Percentiles rank a stretch among this genome's conserved stretches.
phyloP scores from a whole-genome alignment of 1,140 invertebrate genomes.

The Macrobrachium nipponense region DNA sequence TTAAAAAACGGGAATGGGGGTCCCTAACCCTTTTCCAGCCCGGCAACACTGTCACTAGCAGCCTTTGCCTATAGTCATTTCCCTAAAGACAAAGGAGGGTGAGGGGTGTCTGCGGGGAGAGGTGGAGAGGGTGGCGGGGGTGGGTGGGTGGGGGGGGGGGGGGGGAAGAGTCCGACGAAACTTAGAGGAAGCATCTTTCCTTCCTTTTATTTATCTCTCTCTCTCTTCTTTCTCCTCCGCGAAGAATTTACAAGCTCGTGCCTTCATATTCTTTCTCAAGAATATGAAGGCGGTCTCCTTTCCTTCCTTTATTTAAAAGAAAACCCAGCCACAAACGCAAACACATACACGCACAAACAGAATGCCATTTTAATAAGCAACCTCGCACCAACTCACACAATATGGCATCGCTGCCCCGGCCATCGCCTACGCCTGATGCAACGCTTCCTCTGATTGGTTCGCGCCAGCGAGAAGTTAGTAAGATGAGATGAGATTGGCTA shows the following conservation, averaged over 20 bases:
- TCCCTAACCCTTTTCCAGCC: no score
- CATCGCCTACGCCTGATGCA: conserved; percentile 41
- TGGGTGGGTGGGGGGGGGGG: neutral
- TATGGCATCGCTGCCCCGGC: conserved; percentile 34
- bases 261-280: neutral
- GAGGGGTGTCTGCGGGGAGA: neutral
- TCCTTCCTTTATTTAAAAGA: neutral
- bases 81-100: neutral
- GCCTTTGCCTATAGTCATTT: no score
- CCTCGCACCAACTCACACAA: conserved; percentile 7
- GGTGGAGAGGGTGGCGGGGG: neutral
- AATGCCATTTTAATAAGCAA: conserved; percentile 13
- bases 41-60: no score
- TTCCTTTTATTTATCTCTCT: neutral
- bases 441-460: conserved; percentile 38
- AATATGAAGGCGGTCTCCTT: no score
- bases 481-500: conserved; percentile 50
- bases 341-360: conserved; percentile 12
- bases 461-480: conserved; percentile 37
- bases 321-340: neutral
- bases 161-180: neutral
- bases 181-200: neutral
- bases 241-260: neutral
- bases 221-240: neutral
- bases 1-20: no score